Percentiles rank a stretch among this genome's conserved stretches.
phyloP scores from a whole-genome alignment of 1,140 invertebrate genomes.

The Saccostrea cuccullata region DNA sequence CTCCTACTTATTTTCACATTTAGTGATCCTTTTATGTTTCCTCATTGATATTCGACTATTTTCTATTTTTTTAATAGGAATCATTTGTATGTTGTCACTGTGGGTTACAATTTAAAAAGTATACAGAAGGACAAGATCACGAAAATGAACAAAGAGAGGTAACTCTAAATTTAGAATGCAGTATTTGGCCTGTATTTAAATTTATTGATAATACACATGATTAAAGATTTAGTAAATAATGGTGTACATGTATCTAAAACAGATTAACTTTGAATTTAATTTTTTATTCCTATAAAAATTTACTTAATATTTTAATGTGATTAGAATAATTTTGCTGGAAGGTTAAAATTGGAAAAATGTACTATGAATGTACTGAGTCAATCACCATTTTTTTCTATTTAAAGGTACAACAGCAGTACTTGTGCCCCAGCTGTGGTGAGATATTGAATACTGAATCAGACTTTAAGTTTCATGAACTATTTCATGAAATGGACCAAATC shows the following conservation, averaged over 20 bases:
- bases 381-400: background rate
- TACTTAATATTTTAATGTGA: background rate
- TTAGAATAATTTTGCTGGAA: background rate
- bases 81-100: slow-evolving; percentile 19
- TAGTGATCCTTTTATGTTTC: background rate
- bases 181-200: no score
- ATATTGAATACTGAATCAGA: slow-evolving; percentile 17
- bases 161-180: background rate
- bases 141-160: slow-evolving; percentile 8
- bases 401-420: background rate
- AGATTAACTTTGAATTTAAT: background rate
- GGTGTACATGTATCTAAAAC: background rate
- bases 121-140: slow-evolving; percentile 9
- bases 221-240: background rate
- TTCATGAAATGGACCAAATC: slow-evolving; percentile 17
- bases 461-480: slow-evolving; percentile 14
- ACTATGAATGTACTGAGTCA: no score
- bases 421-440: slow-evolving; percentile 10
- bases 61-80: background rate
- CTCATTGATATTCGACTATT: background rate
- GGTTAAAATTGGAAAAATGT: background rate
- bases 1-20: background rate
- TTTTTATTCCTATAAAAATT: background rate
- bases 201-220: background rate
- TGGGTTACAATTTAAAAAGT: slow-evolving; percentile 4